Base-by-base conservation (phyloP, 2,888 invertebrate species). In the Nesidiocoris tenuis region DNA sequence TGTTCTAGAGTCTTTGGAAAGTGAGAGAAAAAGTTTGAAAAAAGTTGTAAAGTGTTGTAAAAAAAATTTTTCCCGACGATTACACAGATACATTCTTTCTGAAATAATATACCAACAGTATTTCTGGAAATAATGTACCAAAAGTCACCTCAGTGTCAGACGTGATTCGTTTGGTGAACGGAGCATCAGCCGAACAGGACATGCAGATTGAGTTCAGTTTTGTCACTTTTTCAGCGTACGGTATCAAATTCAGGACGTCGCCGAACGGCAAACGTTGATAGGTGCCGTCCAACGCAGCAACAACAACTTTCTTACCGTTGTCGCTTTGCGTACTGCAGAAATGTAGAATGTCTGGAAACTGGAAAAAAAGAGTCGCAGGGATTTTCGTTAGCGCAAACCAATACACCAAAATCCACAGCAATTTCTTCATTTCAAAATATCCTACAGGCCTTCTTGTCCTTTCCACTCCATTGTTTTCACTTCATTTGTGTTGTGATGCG, bases 221-320 rank as follows among this genome's bases (percentile, higher is more conserved):
- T 61, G 85, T 83, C 7, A 87, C 86, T 81, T 82, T 84, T 80
- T 87, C 87, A 5, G 87, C 85, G 54, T 86, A 79, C 2, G 87
- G 87, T 16, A 87, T 86, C 65, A 87, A 81, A 57, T 83, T 82
- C 23, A 87, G 81, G 54, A 87, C 86, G 74, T 84, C 82, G 19
- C 85, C 81, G 78, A 83, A 83, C 5, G 82, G 81, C 24, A 75
- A 80, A 80, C 87, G 83, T 80, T 86, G 86, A 80, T 84, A 88
- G 2, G 87, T 87, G 5, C 87, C 88, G 82, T 88, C 87, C 64
- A 88, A 81, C 1, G 87, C 88, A 55, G 88, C 88, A 2, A 88
- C 86, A 55, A 87, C 85, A 0, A 88, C 86, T 21, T 84, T 85
- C 82, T 88, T 88, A 0, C 88, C 87, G 63, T 77, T 78, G 79